Evolutionary conservation across 2,113 vertebrate genomes (phyloP).

Genomic region (Istiophorus platypterus): DNA sequence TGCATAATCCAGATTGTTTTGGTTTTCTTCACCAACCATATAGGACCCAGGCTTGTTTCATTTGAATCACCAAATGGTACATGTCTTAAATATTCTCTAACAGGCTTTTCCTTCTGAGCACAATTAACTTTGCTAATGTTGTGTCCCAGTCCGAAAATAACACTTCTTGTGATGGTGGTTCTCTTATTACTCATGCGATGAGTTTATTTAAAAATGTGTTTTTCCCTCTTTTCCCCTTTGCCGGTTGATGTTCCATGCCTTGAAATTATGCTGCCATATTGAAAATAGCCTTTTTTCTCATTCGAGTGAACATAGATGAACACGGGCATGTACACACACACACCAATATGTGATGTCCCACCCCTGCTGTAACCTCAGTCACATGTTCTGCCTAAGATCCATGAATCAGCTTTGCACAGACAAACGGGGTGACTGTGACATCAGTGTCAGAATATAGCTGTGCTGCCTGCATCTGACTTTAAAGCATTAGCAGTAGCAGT

Average conservation of each 20-base stretch:
- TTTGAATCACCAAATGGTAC: conserved; percentile 47
- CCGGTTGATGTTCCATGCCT: conserved; percentile 43
- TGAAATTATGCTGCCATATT: conserved; percentile 34
- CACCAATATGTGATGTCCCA: conserved; percentile 31
- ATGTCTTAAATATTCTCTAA: conserved; percentile 57
- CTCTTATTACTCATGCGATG: conserved; percentile 58
- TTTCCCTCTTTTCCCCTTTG: conserved; percentile 35
- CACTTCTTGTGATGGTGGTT: conserved; percentile 26
- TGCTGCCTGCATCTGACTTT: conserved; percentile 27
- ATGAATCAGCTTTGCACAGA: conserved; percentile 52
- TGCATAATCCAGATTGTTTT: conserved; percentile 56
- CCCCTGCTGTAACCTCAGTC: conserved; percentile 24
- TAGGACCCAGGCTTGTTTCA: conserved; percentile 38
- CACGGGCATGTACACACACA: conserved; percentile 17
- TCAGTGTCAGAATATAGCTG: conserved; percentile 47
- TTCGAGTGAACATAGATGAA: conserved; percentile 19
- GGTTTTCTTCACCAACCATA: conserved; percentile 56
- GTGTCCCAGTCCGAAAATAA: conserved; percentile 47
- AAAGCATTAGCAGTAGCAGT: conserved; percentile 3
- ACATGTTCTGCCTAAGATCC: conserved; percentile 54
- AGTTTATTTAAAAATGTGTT: conserved; percentile 56
- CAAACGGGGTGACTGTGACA: conserved; percentile 42
- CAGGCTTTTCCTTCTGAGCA: conserved; percentile 38
- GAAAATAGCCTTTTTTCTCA: conserved; percentile 52
- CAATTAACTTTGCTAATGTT: conserved; percentile 50